Evolutionary conservation across 2,797 vertebrate species (phyloP).

Genomic region (Ctenopoma kingsleyae): DNA sequence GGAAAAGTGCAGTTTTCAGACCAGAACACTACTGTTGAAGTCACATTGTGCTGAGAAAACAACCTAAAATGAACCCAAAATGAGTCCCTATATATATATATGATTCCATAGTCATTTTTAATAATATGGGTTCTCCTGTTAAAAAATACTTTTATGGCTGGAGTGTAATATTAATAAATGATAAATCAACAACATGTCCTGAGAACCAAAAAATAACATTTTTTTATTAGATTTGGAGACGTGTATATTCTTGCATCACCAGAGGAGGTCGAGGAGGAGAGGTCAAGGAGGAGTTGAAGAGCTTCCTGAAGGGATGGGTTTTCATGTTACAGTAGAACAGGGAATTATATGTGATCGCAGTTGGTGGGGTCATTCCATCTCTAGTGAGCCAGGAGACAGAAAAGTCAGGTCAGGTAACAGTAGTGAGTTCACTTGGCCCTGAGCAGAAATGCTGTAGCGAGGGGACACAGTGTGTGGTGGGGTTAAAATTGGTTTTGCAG

Average conservation of each 20-base stretch:
- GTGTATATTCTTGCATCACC: slow-evolving; percentile 8
- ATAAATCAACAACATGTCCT: too few species aligned
- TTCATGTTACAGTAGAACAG: slow-evolving; percentile 30
- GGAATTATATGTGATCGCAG: slow-evolving; percentile 28
- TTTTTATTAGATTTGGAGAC: neutral
- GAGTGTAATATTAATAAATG: too few species aligned
- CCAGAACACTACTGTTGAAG: slow-evolving; percentile 19
- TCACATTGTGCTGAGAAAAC: neutral
- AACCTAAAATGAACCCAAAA: slow-evolving; percentile 31
- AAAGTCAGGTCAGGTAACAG: slow-evolving; percentile 21
- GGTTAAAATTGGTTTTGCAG: slow-evolving; percentile 29
- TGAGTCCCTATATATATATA: neutral
- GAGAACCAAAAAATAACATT: neutral
- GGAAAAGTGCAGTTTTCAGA: slow-evolving; percentile 41
- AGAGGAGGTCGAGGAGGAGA: neutral
- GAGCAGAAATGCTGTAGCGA: slow-evolving; percentile 2
- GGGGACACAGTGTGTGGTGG: neutral
- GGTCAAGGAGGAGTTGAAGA: slow-evolving; percentile 26
- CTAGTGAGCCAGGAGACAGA: slow-evolving; percentile 28
- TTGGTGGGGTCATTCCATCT: slow-evolving; percentile 32
- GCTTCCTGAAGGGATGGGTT: slow-evolving; percentile 34
- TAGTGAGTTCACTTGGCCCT: slow-evolving; percentile 14
- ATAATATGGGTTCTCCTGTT: too few species aligned
- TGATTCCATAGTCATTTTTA: too few species aligned
- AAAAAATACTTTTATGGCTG: too few species aligned